Evolutionary conservation across 1,140 invertebrate species (phyloP).

Genomic region (Macrobrachium rosenbergii): DNA sequence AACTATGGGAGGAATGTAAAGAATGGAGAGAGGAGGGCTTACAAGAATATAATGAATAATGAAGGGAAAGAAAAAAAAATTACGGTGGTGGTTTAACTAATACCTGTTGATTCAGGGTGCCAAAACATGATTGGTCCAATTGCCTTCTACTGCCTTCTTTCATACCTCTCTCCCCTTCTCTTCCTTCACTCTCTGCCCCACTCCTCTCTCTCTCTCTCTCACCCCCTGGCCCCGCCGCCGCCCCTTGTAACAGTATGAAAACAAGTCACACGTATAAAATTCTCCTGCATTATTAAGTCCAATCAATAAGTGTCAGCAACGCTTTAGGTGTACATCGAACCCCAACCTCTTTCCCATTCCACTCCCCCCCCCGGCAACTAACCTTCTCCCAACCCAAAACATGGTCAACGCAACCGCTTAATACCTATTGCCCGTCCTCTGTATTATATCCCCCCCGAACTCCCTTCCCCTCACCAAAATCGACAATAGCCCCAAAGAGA

Average conservation of each 20-base stretch:
- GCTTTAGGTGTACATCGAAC: not conserved
- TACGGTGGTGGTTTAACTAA: too few species aligned
- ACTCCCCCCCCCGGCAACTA: not conserved
- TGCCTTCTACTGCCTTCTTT: not conserved
- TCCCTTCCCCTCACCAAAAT: too few species aligned
- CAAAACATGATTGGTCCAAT: too few species aligned
- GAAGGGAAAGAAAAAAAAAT: too few species aligned
- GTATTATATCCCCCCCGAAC: too few species aligned
- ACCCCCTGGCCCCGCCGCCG: not conserved
- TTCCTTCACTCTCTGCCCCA: not conserved
- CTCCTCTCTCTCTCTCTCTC: not conserved
- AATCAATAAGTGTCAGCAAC: not conserved
- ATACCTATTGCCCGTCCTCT: too few species aligned
- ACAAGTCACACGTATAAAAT: not conserved
- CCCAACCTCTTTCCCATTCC: not conserved
- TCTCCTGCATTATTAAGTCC: constrained; percentile 15
- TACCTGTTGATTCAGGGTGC: too few species aligned
- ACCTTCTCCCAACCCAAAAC: not conserved
- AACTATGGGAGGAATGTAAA: too few species aligned
- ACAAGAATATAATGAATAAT: too few species aligned
- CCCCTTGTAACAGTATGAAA: not conserved
- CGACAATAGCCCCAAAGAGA: too few species aligned
- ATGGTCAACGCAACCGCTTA: too few species aligned
- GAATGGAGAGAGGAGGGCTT: too few species aligned
- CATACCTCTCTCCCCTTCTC: not conserved